Base-by-base conservation (phyloP, 1,140 invertebrate genomes). In the Paraescarpia echinospica region DNA sequence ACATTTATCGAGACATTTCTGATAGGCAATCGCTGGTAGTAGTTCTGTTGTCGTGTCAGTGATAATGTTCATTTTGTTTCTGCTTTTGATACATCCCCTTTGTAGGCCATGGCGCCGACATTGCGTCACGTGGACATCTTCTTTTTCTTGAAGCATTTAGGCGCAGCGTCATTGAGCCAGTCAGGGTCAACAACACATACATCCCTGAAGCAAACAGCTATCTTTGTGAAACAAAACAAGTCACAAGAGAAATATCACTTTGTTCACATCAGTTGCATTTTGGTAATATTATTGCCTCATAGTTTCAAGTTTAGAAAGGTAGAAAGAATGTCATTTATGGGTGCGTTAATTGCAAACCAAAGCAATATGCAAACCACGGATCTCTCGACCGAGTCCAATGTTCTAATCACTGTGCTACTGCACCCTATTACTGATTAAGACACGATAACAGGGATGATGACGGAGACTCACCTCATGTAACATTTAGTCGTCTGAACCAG, bases 401-500 rank as follows among this genome's bases (percentile, higher is more conserved):
- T n/a, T n/a, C n/a, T n/a, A n/a, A n/a, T n/a, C n/a, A n/a, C n/a
- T n/a, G n/a, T n/a, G 34, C 1, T 92, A 33, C 33, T 92, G 35
- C 41, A 8, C 31, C 18, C 4, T 51, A 41, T 35, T n/a, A 91
- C 48, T 91, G 1, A 91, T 6, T 18, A 48, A 48, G 8, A 35
- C 34, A 12, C 14, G 4, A 33, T 14, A 12, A n/a, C 18, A 91
- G 27, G 31, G 8, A 91, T 5, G 33, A 41, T 14, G 34, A 34
- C 22, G 33, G 34, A 91, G 35, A 8, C 89, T 77, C 59, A 96
- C 95, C 98, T 97, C 94, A 99, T 97, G 96, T 98, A 99, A 94
- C 97, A 97, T 94, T 98, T 98, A 77, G 97, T 97, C 0, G 98
- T 99, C 94, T 98, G 97, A 27, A 99, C 97, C 77, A 99, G 97